These are phyloP conservation scores for Harmothoe impar DNA, from an alignment of 2,888 invertebrate genomes.

Conservation along the genomic window DNA sequence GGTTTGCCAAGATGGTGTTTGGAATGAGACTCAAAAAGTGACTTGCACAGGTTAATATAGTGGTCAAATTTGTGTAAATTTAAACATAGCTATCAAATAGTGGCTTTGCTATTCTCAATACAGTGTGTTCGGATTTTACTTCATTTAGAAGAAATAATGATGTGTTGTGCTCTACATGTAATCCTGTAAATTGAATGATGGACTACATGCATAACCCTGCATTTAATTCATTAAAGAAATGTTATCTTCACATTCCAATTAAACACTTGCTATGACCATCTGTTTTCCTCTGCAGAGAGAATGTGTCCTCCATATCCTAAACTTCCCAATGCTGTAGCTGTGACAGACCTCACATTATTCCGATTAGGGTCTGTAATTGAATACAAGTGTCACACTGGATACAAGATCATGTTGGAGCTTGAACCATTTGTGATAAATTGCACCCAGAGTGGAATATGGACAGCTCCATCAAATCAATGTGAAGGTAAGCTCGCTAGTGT, in stretches of 20 bases:
- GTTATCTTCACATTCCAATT: no score
- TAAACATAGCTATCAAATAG: no score
- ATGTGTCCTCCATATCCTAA: neutral
- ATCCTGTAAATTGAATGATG: no score
- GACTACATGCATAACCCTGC: no score
- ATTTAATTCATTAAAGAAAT: no score
- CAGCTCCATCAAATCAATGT: neutral
- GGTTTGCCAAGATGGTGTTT: neutral
- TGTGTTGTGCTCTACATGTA: no score
- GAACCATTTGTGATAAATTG: neutral
- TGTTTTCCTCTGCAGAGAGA: neutral
- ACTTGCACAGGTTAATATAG: neutral
- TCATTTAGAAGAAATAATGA: no score
- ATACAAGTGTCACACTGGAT: neutral
- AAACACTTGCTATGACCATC: no score
- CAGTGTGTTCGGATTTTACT: no score
- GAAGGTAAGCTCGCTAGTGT: neutral
- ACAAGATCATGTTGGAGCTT: neutral
- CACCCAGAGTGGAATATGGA: neutral
- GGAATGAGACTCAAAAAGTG: neutral
- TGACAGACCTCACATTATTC: neutral
- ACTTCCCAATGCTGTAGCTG: neutral
- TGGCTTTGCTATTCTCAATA: no score
- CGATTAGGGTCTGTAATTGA: neutral
- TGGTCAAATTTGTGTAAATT: no score